Conservation (phyloP, 2,113 vertebrate species). For the Percina caprodes region DNA sequence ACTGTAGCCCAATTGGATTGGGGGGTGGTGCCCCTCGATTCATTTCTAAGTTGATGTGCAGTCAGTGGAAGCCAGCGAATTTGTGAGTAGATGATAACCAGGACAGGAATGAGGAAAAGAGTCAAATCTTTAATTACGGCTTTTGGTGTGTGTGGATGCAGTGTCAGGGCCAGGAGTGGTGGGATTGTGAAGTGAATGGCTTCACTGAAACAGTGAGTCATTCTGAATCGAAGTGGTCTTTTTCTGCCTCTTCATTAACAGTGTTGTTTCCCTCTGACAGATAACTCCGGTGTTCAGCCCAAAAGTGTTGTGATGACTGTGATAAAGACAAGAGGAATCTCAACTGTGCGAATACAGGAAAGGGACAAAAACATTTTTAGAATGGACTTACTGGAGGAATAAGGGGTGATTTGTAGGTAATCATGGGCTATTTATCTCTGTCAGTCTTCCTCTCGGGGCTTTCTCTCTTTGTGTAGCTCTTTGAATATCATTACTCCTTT, state of each 20-base stretch:
- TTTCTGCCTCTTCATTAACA: neutral
- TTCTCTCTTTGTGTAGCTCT: slow-evolving; percentile 47
- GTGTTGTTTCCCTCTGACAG: neutral
- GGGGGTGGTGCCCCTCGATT: no score
- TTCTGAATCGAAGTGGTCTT: neutral
- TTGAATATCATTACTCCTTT: slow-evolving; percentile 44
- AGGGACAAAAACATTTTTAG: slow-evolving; percentile 11
- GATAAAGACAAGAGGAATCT: slow-evolving; percentile 16
- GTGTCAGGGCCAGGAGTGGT: no score
- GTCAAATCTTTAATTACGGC: no score
- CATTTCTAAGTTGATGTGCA: no score
- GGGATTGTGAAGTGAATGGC: no score
- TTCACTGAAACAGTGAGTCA: no score
- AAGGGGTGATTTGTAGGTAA: slow-evolving; percentile 53
- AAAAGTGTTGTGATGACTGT: neutral
- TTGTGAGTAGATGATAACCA: no score
- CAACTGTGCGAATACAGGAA: neutral
- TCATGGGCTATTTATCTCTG: slow-evolving; percentile 50
- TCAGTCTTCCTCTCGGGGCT: slow-evolving; percentile 37
- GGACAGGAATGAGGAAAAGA: no score
- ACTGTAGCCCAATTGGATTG: no score
- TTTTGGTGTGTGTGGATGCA: no score
- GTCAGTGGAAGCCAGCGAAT: no score
- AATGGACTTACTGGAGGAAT: slow-evolving; percentile 34
- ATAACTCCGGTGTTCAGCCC: neutral